Base-by-base conservation (phyloP, 2,113 vertebrate genomes). In the Nycticorax nycticorax region DNA sequence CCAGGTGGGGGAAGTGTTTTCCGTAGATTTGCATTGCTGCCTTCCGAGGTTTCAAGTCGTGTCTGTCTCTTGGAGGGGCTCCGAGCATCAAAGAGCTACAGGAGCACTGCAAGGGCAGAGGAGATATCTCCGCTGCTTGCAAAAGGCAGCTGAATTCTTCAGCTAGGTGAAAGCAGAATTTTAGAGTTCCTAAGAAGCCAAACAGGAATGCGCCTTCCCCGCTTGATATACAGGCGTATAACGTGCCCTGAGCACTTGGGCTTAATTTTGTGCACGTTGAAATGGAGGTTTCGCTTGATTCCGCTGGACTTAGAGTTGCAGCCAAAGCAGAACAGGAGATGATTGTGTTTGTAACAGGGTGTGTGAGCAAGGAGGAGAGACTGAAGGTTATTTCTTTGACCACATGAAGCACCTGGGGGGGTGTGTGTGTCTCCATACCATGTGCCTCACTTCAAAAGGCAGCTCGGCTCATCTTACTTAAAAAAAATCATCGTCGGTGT, bases 401-500 rank as follows among this genome's bases (percentile, higher is more conserved):
- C 39, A 16, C 14, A 1, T 11, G 37, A 48, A 47, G 30, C 52
- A 16, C 10, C 60, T 22, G 0, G 16, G 32, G 8, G n/a, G 39
- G 37, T 37, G 37, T 12, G 8, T 52, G 69, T 71, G 63, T 71
- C 45, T 12, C 69, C 8, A 1, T 53, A 3, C 50, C n/a, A 6
- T 4, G 8, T 8, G 43, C 15, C 52, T 73, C 17, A 4, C 43
- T 76, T 45, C 35, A 18, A 28, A 76, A 47, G 59, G 85, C 79
- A 62, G n/a, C 47, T 84, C 4, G 1, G 47, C 32, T 73, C 18
- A 2, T 18, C 35, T 24, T 27, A 35, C 21, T 47, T 45, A 17
- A 41, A 10, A 15, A 7, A 5, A 1, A 1, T 1, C 15, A 1
- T 22, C 8, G 33, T 14, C 24, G 4, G 37, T 6, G 47, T 21